phyloP scores from a whole-genome alignment of 2,888 invertebrate species.

The Mythimna loreyi region DNA sequence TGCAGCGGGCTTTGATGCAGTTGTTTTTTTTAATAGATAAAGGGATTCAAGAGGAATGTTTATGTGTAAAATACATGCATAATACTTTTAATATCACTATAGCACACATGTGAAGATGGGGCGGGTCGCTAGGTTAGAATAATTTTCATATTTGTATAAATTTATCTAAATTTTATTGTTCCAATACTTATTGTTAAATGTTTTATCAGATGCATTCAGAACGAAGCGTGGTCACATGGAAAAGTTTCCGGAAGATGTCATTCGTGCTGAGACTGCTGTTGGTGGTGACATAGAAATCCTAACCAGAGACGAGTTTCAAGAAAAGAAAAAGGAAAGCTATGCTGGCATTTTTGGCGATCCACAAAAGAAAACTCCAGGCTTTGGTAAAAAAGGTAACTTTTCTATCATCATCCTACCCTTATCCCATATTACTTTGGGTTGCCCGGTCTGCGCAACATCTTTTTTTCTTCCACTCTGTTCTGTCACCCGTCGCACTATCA shows the following conservation, averaged over 20 bases:
- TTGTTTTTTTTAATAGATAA: too few species aligned
- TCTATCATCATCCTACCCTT: too few species aligned
- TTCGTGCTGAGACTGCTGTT: slow-evolving; percentile 93
- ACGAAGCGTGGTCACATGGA: slow-evolving; percentile 93
- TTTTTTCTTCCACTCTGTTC: too few species aligned
- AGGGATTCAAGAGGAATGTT: too few species aligned
- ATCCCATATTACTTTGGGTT: too few species aligned
- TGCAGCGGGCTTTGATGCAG: too few species aligned
- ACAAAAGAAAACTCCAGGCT: slow-evolving; percentile 76
- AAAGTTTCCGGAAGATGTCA: slow-evolving; percentile 95
- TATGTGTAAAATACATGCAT: too few species aligned
- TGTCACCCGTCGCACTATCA: too few species aligned
- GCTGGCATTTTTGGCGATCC: slow-evolving; percentile 85
- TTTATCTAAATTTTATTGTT: background rate
- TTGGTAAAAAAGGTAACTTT: slow-evolving; percentile 78
- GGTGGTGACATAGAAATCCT: slow-evolving; percentile 94
- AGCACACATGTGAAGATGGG: too few species aligned
- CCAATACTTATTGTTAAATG: slow-evolving; percentile 9
- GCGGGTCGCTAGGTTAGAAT: too few species aligned
- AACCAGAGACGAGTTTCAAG: slow-evolving; percentile 90
- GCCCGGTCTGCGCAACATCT: too few species aligned
- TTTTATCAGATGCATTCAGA: slow-evolving; percentile 90
- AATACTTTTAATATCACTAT: too few species aligned
- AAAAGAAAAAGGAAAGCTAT: slow-evolving; percentile 86
- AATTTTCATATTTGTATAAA: background rate